These are phyloP conservation scores for Neotoxoptera formosana DNA, from an alignment of 1,140 invertebrate species.

Conservation along the genomic window DNA sequence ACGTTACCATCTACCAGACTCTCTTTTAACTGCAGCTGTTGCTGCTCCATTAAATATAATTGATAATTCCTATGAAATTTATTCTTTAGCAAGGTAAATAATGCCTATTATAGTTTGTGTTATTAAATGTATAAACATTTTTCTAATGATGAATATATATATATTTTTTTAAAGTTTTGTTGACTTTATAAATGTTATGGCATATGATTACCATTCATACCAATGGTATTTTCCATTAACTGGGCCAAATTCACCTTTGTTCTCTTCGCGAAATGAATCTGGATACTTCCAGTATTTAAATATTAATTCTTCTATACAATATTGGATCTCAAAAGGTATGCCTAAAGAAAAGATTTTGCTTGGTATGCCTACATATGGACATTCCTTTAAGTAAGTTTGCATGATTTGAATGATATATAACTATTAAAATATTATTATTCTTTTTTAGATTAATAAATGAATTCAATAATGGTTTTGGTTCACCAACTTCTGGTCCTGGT, in stretches of 20 bases:
- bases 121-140: not conserved
- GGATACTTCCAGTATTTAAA: conserved; percentile 78
- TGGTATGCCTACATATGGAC: conserved; percentile 90
- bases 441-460: conserved; percentile 71
- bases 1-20: conserved; percentile 65
- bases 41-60: conserved; percentile 77
- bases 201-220: conserved; percentile 88
- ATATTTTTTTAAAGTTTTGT: conserved; percentile 68
- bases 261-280: conserved; percentile 68
- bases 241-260: conserved; percentile 83
- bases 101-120: not conserved
- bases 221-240: conserved; percentile 79
- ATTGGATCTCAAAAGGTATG: conserved; percentile 83
- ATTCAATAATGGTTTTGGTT: conserved; percentile 67
- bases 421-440: not conserved
- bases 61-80: conserved; percentile 77
- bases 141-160: not conserved
- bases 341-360: conserved; percentile 83
- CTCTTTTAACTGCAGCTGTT: conserved; percentile 72
- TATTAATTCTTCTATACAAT: conserved; percentile 81
- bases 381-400: conserved; percentile 73
- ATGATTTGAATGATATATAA: not conserved
- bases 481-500: conserved; percentile 76
- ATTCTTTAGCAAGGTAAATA: conserved; percentile 73
- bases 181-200: conserved; percentile 88